Conservation (phyloP, 2,797 vertebrate genomes). For the Neomorphus geoffroyi region DNA sequence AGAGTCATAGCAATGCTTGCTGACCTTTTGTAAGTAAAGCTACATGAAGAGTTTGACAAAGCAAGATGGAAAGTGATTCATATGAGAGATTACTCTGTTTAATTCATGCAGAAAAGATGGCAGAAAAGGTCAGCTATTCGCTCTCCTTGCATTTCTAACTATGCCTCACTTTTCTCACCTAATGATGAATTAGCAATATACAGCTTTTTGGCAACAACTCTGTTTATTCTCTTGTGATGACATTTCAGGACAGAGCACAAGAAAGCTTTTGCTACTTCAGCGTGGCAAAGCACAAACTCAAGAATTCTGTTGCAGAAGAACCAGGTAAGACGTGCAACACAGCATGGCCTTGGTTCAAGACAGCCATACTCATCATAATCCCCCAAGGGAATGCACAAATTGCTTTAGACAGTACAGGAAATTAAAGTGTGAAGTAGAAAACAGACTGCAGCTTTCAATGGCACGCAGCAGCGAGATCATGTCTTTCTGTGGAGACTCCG, state of each 20-base stretch:
- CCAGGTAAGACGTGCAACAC: not conserved
- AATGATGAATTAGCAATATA: conserved; percentile 3
- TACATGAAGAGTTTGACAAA: conserved; percentile 43
- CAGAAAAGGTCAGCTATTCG: conserved; percentile 49
- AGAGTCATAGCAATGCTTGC: conserved; percentile 3
- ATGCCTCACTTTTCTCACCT: not conserved
- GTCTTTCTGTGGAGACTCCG: accelerated
- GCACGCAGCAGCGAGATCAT: accelerated
- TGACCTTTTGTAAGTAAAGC: conserved; percentile 53
- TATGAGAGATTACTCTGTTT: not conserved
- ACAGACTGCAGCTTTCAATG: not conserved
- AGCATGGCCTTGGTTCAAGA: not conserved
- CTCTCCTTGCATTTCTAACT: not conserved
- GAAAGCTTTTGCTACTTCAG: not conserved
- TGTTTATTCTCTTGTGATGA: not conserved
- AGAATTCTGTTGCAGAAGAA: not conserved
- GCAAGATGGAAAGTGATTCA: conserved; percentile 30
- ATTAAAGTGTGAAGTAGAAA: not conserved
- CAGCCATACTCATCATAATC: not conserved
- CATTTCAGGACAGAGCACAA: not conserved
- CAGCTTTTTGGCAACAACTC: not conserved
- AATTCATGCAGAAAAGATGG: conserved; percentile 7
- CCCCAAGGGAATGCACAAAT: not conserved
- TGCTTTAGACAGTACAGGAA: not conserved
- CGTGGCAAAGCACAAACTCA: not conserved